Evolutionary conservation across 2,113 vertebrate species (phyloP), one percentile per base, ranked within the genome.

Genomic region (Gobio gobio): DNA sequence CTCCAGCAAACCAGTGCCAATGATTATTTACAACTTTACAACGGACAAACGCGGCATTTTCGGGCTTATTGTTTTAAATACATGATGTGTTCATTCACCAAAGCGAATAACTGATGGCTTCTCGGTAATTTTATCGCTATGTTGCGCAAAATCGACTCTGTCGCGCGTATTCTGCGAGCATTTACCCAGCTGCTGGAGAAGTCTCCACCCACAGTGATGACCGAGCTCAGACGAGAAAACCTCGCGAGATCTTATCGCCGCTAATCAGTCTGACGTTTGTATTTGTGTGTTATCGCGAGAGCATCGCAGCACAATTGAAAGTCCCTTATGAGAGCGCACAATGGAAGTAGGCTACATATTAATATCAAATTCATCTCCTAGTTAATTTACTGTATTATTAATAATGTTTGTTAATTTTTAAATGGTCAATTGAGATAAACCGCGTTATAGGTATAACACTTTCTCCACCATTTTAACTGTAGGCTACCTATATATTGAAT

Each of bases 161-260:
- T 80, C 64, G 13, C 49, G 49, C 63, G 49, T 59, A 49, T 80
- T 33, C 78, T 74, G 76, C 56, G n/a, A 75, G 63, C 45, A 45
- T 87, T 83, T 40, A 49, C 82, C 85, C 77, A 76, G 90, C 66
- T 87, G 72, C 59, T 10, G 51, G 51, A 80, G 51, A 45, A 87
- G 85, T 82, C 88, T 87, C 88, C 88, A 77, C 89, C 89, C 83
- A 90, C 88, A 78, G 59, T 33, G 40, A 49, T 75, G 78, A 73
- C 43, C 64, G 80, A 73, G 3, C 68, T 78, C 87, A 51, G 6
- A 61, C 0, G 3, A 54, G 9, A 33, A 78, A 61, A 83, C 56
- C 79, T 86, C 90, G 90, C 90, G 90, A 91, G 83, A 89, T 83
- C 54, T 81, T 45, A 29, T 70, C 59, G 43, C 68, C 20, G 10